Base-by-base conservation (phyloP, 2,888 invertebrate genomes). In the Caenorhabditis sp. region DNA sequence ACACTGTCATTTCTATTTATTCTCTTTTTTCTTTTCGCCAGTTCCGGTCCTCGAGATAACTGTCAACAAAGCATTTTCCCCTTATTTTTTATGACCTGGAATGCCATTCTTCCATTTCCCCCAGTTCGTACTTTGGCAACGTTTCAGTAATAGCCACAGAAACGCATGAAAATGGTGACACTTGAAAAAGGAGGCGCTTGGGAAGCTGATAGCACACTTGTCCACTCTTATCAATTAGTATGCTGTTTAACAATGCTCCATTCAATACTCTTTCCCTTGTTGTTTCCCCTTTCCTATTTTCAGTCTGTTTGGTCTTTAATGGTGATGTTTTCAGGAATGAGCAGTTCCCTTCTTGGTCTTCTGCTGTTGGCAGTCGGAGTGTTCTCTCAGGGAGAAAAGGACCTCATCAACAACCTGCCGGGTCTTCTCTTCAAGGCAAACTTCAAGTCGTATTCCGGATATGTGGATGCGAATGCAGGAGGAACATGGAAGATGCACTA, bases 401-500 rank as follows among this genome's bases (percentile, higher is more conserved):
- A 86, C 65, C 32, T 86, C 44, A 83, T 93, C 4, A 88, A 64
- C 2, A 68, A 88, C 53, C 86, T 93, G 61, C 93, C 93, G 1
- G 93, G 92, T 2, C 88, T 93, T 35, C 74, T 87, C 4, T 90
- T 88, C 56, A 87, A 92, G 67, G 89, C 92, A 4, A 87, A 84
- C 50, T 93, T 93, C 90, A 91, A 91, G 74, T 92, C 92, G 22
- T 93, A 92, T 80, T 93, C 93, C 4, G 93, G 93, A 11, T 93
- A 92, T 80, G 88, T 93, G 37, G 86, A 92, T 56, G 92, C 92
- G 22, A 89, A 90, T 22, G 89, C 88, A 11, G 85, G 90, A 6
- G 90, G 90, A 37, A 90, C 89, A 18, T 92, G 91, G 86, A 86
- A 89, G 40, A 90, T 93, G 53, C 92, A 92, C 83, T 93, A 93